Base-by-base conservation (phyloP, 2,113 vertebrate species). In the Elachura formosa region DNA sequence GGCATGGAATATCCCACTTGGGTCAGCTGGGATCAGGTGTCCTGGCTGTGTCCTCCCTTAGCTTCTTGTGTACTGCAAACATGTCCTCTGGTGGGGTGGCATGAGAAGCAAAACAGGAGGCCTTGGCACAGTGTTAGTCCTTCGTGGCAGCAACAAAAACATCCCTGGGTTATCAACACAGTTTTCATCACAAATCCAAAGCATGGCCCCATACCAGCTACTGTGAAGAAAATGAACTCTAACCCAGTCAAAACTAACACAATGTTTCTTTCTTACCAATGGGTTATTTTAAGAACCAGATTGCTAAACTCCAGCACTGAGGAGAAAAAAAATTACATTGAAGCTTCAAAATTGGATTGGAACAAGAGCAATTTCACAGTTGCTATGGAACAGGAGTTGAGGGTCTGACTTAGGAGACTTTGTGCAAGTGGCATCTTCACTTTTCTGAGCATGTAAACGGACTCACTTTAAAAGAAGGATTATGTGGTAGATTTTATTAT, bases 401-500 rank as follows among this genome's bases (percentile, higher is more conserved):
- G 24, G 3, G 33, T 89, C 46, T 79, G 41, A 38, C 31, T 3
- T 46, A 29, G 48, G 21, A 48, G 24, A 19, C 11, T 68, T 87
- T 58, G 21, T 38, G 14, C 67, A 36, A 80, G 21, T 66, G 41
- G 38, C 10, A 12, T 29, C 8, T 82, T 73, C 46, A 45, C 11
- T 41, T 34, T 19, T 86, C 29, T 79, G 29, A 46, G 10, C 6
- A 18, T 64, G 26, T 28, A 62, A 80, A 63, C 16, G 48, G 31
- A 33, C 3, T 56, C 14, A 22, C 6, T 72, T 72, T 58, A n/a
- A 49, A 71, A 52, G 38, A 33, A 48, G 25, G 3, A 1, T 28
- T 31, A 38, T 13, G 14, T 54, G 34, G 9, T 63, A 25, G 2
- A 1, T 4, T 33, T 61, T n/a, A 1, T 12, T 33, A 6, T 3